Conservation (phyloP, 2,113 vertebrate genomes). For the Dipodomys stephensi region DNA sequence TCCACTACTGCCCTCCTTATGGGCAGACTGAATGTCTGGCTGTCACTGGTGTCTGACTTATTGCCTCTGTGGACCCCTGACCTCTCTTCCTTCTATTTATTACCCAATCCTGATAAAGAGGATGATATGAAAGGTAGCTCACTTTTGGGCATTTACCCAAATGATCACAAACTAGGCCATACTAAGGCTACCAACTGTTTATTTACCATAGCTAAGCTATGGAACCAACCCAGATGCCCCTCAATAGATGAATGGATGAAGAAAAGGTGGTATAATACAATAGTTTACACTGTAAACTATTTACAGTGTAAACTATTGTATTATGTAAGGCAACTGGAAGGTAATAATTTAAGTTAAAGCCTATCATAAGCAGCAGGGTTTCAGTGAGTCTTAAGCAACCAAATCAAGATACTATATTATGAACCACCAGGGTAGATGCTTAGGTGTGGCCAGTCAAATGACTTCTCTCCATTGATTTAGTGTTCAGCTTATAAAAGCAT, state of each 20-base stretch:
- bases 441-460: neutral
- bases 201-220: no score
- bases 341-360: neutral
- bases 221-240: no score
- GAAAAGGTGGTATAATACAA: no score
- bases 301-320: neutral
- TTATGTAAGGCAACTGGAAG: neutral
- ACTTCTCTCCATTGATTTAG: neutral
- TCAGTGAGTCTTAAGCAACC: neutral
- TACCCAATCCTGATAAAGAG: neutral
- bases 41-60: no score
- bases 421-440: neutral
- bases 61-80: no score
- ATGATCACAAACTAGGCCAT: no score
- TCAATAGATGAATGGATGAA: no score
- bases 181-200: no score
- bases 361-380: neutral
- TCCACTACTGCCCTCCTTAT: fast-evolving
- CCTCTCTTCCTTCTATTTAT: neutral
- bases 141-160: neutral
- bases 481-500: neutral
- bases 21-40: neutral
- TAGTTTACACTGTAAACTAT: no score
- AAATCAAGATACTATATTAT: neutral
- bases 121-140: neutral